Base-by-base conservation (phyloP, 2,888 invertebrate species). In the Caenorhabditis sp. region DNA sequence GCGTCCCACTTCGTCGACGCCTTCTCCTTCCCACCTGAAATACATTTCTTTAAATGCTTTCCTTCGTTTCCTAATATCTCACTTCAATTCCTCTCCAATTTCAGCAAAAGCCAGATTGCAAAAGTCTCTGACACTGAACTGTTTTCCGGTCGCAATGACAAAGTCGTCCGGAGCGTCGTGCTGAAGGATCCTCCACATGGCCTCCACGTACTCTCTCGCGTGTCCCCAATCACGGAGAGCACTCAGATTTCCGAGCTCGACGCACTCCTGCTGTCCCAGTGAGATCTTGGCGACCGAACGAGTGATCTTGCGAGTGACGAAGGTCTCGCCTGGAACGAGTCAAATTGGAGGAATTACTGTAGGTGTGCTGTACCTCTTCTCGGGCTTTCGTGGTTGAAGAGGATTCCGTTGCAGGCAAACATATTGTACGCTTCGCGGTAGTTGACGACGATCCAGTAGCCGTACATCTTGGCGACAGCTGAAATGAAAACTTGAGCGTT, bases 151-250 rank as follows among this genome's bases (percentile, higher is more conserved):
- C 5, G 99, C 96, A 84, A 99, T 95, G 5, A 99, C 98, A 91
- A 94, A 98, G 91, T 99, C 99, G 58, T 96, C 94, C 0, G 99
- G 94, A 35, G 91, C 90, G 0, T 95, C 93, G 89, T 94, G 94
- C 90, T 99, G 99, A 15, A 99, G 92, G 95, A 99, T 99, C 89
- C 96, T 91, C 97, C 98, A 99, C 99, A 99, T 99, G 0, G 97
- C 99, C 94, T 91, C 89, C 4, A 88, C 85, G 72, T 87, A 89
- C 59, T 89, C 89, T 53, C 81, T 77, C 20, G 89, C 89, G 82
- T 91, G 91, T 9, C 99, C 99, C 99, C 99, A 99, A 90, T 99
- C 99, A 87, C 99, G 92, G 89, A 94, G 93, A 15, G 98, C 94
- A 90, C 97, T 96, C 87, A 99, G 91, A 90, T 96, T 96, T 17